Conservation (phyloP, 2,888 invertebrate species). For the Ennomos quercinarius region DNA sequence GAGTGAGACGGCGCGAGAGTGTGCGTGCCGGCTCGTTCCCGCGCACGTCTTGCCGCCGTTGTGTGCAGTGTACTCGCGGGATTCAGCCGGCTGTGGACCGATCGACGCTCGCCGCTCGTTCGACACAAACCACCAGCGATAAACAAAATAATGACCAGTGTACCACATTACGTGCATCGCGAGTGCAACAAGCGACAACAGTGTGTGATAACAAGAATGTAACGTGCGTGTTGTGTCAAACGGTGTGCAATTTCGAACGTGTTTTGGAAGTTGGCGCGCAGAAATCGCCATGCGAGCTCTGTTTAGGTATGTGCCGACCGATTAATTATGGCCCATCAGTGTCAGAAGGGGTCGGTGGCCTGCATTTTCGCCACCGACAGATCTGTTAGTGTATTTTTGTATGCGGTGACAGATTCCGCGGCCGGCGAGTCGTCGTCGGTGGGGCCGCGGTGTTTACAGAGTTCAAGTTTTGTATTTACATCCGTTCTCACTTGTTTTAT, state of each 20-base stretch:
- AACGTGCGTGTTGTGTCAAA: conserved; percentile 81
- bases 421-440: conserved; percentile 41
- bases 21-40: conserved; percentile 70
- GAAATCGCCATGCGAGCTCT: conserved; percentile 77
- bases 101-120: conserved; percentile 58
- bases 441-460: conserved; percentile 47
- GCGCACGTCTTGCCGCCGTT: conserved; percentile 74
- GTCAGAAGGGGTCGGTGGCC: conserved; percentile 74
- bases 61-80: conserved; percentile 80
- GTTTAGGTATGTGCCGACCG: conserved; percentile 81
- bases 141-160: conserved; percentile 83
- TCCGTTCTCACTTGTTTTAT: conserved; percentile 63
- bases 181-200: conserved; percentile 80
- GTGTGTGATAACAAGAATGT: conserved; percentile 83
- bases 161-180: conserved; percentile 76
- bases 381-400: conserved; percentile 65
- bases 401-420: conserved; percentile 58
- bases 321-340: conserved; percentile 82
- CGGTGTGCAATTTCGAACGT: conserved; percentile 73
- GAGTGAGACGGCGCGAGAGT: conserved; percentile 56
- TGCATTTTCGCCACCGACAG: conserved; percentile 68
- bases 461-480: conserved; percentile 51
- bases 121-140: conserved; percentile 74
- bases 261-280: conserved; percentile 77
- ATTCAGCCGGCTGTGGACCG: conserved; percentile 64